Evolutionary conservation across 2,797 vertebrate genomes (phyloP).

Genomic region (Urosaurus nigricauda): DNA sequence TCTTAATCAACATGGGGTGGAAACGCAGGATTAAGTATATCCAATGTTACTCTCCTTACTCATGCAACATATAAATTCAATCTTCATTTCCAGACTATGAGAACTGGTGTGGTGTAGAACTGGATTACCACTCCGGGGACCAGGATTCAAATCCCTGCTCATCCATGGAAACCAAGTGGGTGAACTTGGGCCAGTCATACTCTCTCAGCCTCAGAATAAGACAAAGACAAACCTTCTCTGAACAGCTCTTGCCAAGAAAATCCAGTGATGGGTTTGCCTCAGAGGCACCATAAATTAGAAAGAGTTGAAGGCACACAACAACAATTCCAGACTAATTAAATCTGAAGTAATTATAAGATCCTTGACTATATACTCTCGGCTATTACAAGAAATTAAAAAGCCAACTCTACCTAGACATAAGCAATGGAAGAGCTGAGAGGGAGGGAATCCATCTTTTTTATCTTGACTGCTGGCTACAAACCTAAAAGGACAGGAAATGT

Average conservation of each 20-base stretch:
- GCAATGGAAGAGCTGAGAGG: not conserved
- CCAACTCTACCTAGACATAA: not conserved
- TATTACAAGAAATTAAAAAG: not conserved
- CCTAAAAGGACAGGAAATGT: too few relatives aligned
- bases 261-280: too few relatives aligned
- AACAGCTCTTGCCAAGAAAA: too few relatives aligned
- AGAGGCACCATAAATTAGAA: too few relatives aligned
- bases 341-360: not conserved
- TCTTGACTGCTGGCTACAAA: not conserved
- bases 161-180: too few relatives aligned
- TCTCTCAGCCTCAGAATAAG: too few relatives aligned
- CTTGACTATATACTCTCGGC: not conserved
- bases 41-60: not conserved
- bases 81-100: not conserved
- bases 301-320: too few relatives aligned
- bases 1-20: not conserved
- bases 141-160: too few relatives aligned
- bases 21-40: not conserved
- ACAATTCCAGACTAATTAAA: constrained; percentile 1
- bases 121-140: too few relatives aligned
- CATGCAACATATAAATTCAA: not conserved
- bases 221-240: too few relatives aligned
- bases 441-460: not conserved
- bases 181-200: too few relatives aligned
- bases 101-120: too few relatives aligned